Base-by-base conservation (phyloP, 1,140 invertebrate species). In the Papilio polyxenes region DNA sequence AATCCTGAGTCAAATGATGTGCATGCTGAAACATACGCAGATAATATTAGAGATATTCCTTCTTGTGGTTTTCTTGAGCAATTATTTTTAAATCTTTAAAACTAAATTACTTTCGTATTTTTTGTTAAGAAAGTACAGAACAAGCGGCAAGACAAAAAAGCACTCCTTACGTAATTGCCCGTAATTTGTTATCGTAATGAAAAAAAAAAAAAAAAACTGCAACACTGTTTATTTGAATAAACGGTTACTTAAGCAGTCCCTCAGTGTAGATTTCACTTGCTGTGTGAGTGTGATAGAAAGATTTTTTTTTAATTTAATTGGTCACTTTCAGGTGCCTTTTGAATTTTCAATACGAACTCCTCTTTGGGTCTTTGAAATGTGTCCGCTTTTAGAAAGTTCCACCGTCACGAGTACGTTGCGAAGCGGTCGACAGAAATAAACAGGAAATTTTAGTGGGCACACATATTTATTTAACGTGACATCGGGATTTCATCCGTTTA, bases 381-480 rank as follows among this genome's bases (percentile, higher is more conserved):
- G 74, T 87, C 85, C 84, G 83, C 81, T 86, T 90, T 89, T 89
- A 88, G 88, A 86, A 85, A 84, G 69, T 77, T 84, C 31, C 31
- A 72, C 31, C 65, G 65, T 72, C 86, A 77, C 81, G 83, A 59
- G 56, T 59, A n/a, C 56, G n/a, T 59, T 88, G 82, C 85, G 84
- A 83, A 85, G 83, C 82, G 88, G 87, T 88, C 83, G 86, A 90
- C 91, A 85, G 87, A 92, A 92, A 92, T 93, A 93, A 87, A 89
- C 91, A 87, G 87, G 92, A 92, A 91, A 92, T 90, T 88, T 91
- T 88, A 92, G 87, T 88, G 89, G 90, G 87, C 82, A 81, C 84
- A 83, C 85, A 87, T 92, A 92, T 93, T 91, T 93, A 91, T 93
- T 92, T 89, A 87, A 89, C 87, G 90, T 89, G 92, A 92, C 90